Evolutionary conservation across 1,140 invertebrate species (phyloP).

Genomic region (Triops longicaudatus): DNA sequence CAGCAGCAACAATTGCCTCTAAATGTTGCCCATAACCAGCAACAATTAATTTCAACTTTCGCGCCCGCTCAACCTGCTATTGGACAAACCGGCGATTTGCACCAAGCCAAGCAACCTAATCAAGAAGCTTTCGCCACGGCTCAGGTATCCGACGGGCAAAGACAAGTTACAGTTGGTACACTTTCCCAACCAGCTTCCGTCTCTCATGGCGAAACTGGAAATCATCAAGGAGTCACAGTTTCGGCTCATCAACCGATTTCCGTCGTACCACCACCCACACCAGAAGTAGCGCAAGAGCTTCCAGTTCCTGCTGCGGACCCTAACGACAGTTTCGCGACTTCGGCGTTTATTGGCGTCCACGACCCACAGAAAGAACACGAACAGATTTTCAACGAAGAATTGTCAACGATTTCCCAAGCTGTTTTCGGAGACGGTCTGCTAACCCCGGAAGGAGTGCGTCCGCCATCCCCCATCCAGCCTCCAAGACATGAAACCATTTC

Average conservation of each 20-base stretch:
- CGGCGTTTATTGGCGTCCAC: neutral
- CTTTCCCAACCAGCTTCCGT: neutral
- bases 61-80: neutral
- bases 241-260: neutral
- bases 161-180: neutral
- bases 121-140: neutral
- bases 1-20: too few species aligned
- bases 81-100: neutral
- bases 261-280: neutral
- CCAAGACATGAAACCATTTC: neutral
- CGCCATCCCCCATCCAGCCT: neutral
- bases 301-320: neutral
- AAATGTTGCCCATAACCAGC: too few species aligned
- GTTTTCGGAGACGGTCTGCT: neutral
- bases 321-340: neutral
- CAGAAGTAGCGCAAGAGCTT: neutral
- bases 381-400: neutral
- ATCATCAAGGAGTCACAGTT: neutral
- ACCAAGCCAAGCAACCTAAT: neutral
- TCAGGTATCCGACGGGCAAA: neutral
- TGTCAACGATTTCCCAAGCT: neutral
- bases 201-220: neutral
- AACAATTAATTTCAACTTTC: neutral
- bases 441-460: neutral
- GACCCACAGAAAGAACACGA: neutral